Base-by-base conservation (phyloP, 2,113 vertebrate species). In the Plecotus auritus region DNA sequence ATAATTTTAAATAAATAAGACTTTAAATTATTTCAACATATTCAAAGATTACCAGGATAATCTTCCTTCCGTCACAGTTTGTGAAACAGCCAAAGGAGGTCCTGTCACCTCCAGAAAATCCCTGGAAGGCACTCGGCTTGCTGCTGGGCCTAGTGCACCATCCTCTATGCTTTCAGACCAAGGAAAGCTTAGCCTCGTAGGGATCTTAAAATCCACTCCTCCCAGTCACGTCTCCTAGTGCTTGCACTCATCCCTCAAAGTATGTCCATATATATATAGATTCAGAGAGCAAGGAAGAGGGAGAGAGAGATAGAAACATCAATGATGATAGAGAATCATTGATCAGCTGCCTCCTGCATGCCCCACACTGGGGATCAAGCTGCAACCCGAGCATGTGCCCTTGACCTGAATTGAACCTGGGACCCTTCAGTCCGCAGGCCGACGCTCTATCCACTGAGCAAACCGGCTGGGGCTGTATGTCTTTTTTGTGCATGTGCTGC, bases 1-100 rank as follows among this genome's bases (percentile, higher is more conserved):
- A 20, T 32, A 12, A 12, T 12, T 83, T 42, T 45, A 61, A 61
- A 42, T 42, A 64, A 59, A 40, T 18, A 5, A 82, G 59, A 18
- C 18, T 83, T 83, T 20, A 30, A 42, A 42, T 17, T 61, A 30
- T 40, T 42, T 61, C 2, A 82, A 49, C 30, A 18, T 76, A 49
- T 49, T 76, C 18, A 94, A 96, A 97, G 91, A 89, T 97, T 93
- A 92, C 88, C 9, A 2, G 90, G 95, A 91, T 97, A 93, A 97
- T 96, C 94, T 51, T 73, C 77, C 66, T 88, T 83, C 61, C 30
- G n/a, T 83, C 78, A 83, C 82, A 95, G 77, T 40, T 35, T 56
- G 82, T 70, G 73, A 83, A 76, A 40, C 12, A 90, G 49, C 51
- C 66, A 56, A 32, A 45, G 61, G 56, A 49, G 10, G 3, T 67